A percentile compares a stretch with the other conserved stretches of the same genome.
phyloP scores from a whole-genome alignment of 2,888 invertebrate genomes.

The Apotomis betuletana region DNA sequence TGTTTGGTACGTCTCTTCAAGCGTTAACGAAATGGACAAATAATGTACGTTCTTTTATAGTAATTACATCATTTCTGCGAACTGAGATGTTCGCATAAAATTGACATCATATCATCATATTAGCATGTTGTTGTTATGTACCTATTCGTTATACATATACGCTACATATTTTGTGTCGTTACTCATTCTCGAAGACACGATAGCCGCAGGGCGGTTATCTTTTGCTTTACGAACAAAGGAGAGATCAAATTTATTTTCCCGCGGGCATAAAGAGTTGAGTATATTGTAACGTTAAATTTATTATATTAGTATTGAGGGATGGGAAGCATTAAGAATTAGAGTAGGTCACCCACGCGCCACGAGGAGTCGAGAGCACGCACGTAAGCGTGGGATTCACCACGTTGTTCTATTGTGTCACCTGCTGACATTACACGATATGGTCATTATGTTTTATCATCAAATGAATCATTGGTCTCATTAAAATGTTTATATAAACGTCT shows the following conservation, averaged over 20 bases:
- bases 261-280: background rate
- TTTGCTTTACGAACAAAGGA: conserved; percentile 1
- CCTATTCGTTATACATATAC: conserved; percentile 20
- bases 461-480: conserved; percentile 29
- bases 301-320: conserved; percentile 46
- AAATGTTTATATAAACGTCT: conserved; percentile 17
- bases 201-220: background rate
- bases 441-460: conserved; percentile 36
- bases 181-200: conserved; percentile 2
- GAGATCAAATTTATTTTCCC: conserved; percentile 1
- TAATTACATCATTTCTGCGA: conserved; percentile 70
- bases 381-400: conserved; percentile 60
- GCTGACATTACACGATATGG: conserved; percentile 46
- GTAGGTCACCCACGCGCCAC: conserved; percentile 56
- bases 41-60: conserved; percentile 61
- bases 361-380: conserved; percentile 56
- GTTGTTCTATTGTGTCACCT: conserved; percentile 59
- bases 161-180: conserved; percentile 24
- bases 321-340: conserved; percentile 54
- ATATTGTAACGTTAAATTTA: conserved; percentile 12
- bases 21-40: conserved; percentile 72
- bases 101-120: conserved; percentile 39
- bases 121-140: conserved; percentile 40
- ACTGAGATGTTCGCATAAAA: conserved; percentile 45
- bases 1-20: conserved; percentile 54